Conservation (phyloP, 2,888 invertebrate species). For the Sclerodermus sp. region DNA sequence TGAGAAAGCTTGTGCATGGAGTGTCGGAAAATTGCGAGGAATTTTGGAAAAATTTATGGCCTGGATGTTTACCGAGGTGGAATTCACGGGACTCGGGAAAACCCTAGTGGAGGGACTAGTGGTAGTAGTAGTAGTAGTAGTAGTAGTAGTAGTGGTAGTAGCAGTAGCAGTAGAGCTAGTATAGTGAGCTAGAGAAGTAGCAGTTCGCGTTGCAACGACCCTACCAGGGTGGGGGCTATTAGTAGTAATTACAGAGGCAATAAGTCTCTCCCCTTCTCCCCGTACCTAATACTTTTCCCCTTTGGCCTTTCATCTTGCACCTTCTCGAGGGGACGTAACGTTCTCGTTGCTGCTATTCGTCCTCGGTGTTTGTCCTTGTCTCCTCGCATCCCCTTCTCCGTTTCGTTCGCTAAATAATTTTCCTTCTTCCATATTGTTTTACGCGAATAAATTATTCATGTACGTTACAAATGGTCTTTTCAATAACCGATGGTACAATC, state of each 20-base stretch:
- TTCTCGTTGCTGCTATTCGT: neutral
- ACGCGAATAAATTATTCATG: too few relatives aligned
- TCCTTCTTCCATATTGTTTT: too few relatives aligned
- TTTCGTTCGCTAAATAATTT: too few relatives aligned
- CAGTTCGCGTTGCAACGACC: conserved; percentile 3
- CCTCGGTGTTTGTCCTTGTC: neutral
- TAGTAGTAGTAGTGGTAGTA: too few relatives aligned
- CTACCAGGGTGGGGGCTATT: conserved; percentile 26
- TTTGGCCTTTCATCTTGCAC: conserved; percentile 26
- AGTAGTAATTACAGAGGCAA: conserved; percentile 40
- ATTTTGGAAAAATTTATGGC: conserved; percentile 35
- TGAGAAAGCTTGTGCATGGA: conserved; percentile 18
- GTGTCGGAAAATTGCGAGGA: conserved; percentile 25
- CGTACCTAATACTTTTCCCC: conserved; percentile 32
- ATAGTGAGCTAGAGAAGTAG: conserved; percentile 5
- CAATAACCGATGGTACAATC: too few relatives aligned
- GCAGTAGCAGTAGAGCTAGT: too few relatives aligned
- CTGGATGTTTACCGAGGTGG: conserved; percentile 31
- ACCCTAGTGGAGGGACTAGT: too few relatives aligned
- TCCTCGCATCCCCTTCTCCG: neutral
- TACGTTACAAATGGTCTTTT: too few relatives aligned
- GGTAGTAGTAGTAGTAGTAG: too few relatives aligned
- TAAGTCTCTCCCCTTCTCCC: too few relatives aligned
- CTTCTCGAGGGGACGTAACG: conserved; percentile 5
- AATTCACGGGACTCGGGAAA: conserved; percentile 21